Evolutionary conservation across 2,888 invertebrate species (phyloP), one percentile per base, ranked within the genome.

Genomic region (Platycheirus rosarum): DNA sequence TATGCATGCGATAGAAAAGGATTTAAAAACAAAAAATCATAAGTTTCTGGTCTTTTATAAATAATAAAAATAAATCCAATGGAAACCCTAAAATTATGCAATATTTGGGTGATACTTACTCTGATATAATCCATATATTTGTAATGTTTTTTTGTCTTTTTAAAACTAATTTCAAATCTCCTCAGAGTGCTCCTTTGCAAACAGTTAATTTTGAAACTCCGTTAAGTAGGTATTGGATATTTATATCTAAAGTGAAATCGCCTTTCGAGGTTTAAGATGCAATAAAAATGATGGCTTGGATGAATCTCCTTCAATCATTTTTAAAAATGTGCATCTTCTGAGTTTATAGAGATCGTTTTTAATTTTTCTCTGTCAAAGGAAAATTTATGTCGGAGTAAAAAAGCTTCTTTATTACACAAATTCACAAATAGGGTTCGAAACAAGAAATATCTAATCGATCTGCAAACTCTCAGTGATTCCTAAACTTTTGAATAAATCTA

Each of bases 1-100:
- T 37, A 37, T 13, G 13, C 13, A 3, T 37, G 5, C 37, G 13
- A 37, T 37, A 37, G 13, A 37, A n/a, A 37, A 13, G n/a, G 13
- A 37, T 5, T 37, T 13, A 13, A 37, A 23, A 13, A n/a, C 37
- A 37, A 37, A 37, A 13, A n/a, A 37, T n/a, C n/a, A 37, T 3
- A 35, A 9, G 35, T 35, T 35, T 35, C 11, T 35, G 35, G 35
- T 35, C 35, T 35, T 35, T 35, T n/a, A 37, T 37, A n/a, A 37
- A 37, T 11, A 37, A 37, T 37, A 37, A 13, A 37, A 37, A 37
- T 5, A 37, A 37, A 37, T 4, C n/a, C 13, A 37, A 37, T 37
- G 37, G 37, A n/a, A 13, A 13, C 11, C 37, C 37, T n/a, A 37
- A 37, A 37, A 37, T 13, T 5, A 37, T 37, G 37, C 37, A 37